A percentile compares a stretch with the other conserved stretches of the same genome.
Conservation (phyloP, 2,797 vertebrate species). For the Carduelis carduelis region DNA sequence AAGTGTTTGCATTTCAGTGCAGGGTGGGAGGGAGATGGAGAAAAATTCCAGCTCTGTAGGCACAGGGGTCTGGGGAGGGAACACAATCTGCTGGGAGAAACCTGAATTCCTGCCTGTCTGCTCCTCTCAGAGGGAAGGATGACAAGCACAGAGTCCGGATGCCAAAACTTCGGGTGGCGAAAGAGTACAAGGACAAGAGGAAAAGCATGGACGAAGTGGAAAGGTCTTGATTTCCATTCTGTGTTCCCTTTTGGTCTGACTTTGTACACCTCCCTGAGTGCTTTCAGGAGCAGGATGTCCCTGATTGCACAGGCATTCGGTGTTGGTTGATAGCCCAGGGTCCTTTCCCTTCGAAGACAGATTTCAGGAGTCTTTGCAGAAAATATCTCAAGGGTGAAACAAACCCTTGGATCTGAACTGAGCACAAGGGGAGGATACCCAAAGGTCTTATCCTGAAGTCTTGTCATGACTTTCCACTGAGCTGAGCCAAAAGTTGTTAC, state of each 20-base stretch:
- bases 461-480: not conserved
- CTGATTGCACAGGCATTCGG: not conserved
- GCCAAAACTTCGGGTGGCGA: conserved; percentile 35
- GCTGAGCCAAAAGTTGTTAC: not conserved
- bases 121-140: conserved; percentile 55
- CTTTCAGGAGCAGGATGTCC: not conserved
- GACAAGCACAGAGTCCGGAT: conserved; percentile 54
- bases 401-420: not conserved
- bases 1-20: conserved; percentile 2
- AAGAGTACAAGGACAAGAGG: conserved; percentile 16
- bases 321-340: not conserved
- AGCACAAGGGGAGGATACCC: not conserved
- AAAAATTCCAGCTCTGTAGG: not conserved
- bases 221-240: conserved; percentile 13
- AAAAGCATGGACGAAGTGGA: not conserved
- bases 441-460: not conserved
- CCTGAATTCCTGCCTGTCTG: not conserved
- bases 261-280: accelerated
- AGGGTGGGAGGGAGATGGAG: not conserved
- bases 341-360: not conserved
- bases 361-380: not conserved
- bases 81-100: not conserved
- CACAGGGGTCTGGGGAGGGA: not conserved
- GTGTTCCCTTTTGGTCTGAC: not conserved
- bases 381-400: not conserved